Conservation (phyloP, 2,888 invertebrate genomes). For the Leptothorax acervorum region DNA sequence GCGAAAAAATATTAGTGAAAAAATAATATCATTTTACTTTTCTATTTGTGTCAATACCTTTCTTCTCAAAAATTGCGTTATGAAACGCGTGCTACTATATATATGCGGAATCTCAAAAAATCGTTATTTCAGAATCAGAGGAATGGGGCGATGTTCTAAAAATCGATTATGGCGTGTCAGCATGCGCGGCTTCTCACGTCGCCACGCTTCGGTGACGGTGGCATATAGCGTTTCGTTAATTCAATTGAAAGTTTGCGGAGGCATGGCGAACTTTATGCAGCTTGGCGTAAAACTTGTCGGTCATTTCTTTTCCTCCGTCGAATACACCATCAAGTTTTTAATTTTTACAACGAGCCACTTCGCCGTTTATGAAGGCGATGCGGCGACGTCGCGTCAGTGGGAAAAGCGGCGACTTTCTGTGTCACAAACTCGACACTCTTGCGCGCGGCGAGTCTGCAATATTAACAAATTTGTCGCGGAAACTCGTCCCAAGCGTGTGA, state of each 20-base stretch:
- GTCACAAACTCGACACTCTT: conserved; percentile 62
- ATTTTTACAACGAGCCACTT: conserved; percentile 71
- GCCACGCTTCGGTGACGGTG: conserved; percentile 20
- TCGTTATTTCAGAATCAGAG: not conserved
- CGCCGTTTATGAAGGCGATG: conserved; percentile 62
- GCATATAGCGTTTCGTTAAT: conserved; percentile 72
- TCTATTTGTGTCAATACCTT: not conserved
- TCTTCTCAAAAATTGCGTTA: not conserved
- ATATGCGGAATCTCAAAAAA: not conserved
- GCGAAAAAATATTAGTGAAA: not conserved
- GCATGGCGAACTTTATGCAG: conserved; percentile 60
- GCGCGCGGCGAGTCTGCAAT: conserved; percentile 72
- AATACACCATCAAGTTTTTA: conserved; percentile 71
- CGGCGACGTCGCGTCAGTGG: conserved; percentile 28
- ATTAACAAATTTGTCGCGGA: conserved; percentile 77
- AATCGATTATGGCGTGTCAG: conserved; percentile 25
- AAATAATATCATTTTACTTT: not conserved
- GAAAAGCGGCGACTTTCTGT: conserved; percentile 68
- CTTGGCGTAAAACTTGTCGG: conserved; percentile 57
- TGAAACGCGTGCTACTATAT: not conserved
- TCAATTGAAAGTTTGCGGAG: conserved; percentile 79
- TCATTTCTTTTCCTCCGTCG: conserved; percentile 53
- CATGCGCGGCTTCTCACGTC: not conserved
- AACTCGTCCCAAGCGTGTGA: conserved; percentile 76
- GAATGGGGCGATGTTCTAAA: not conserved